These are phyloP conservation scores for Sebastes oblongus DNA, from an alignment of 2,797 vertebrate species.

Conservation along the genomic window DNA sequence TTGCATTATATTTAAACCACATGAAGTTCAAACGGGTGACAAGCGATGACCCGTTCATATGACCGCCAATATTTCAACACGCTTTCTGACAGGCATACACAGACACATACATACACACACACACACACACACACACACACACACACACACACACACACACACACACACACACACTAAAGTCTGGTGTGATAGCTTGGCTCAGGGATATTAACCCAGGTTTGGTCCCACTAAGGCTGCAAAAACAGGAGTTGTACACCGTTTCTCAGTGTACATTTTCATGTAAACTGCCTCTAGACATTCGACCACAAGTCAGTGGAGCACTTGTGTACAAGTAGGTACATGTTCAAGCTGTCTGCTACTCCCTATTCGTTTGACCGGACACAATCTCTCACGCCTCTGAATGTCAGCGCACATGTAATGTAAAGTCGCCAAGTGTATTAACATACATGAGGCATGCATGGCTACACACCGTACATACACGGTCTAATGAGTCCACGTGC, in stretches of 20 bases:
- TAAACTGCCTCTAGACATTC: background rate
- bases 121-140: background rate
- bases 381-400: background rate
- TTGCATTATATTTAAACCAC: background rate
- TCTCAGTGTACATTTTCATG: background rate
- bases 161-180: background rate
- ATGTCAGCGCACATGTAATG: constrained; percentile 15
- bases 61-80: background rate
- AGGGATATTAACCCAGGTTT: background rate
- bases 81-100: background rate
- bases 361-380: background rate
- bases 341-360: background rate
- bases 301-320: background rate
- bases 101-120: background rate
- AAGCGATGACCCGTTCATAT: background rate
- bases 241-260: background rate
- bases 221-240: background rate
- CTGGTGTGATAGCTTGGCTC: background rate
- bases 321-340: constrained; percentile 12
- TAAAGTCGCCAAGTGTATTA: constrained; percentile 25
- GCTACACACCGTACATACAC: background rate
- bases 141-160: background rate
- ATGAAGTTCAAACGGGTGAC: background rate
- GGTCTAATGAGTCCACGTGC: constrained; percentile 16
- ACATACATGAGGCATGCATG: constrained; percentile 32